A percentile compares a stretch with the other conserved stretches of the same genome.
Conservation (phyloP, 2,113 vertebrate species). For the Pseudopipra pipra region DNA sequence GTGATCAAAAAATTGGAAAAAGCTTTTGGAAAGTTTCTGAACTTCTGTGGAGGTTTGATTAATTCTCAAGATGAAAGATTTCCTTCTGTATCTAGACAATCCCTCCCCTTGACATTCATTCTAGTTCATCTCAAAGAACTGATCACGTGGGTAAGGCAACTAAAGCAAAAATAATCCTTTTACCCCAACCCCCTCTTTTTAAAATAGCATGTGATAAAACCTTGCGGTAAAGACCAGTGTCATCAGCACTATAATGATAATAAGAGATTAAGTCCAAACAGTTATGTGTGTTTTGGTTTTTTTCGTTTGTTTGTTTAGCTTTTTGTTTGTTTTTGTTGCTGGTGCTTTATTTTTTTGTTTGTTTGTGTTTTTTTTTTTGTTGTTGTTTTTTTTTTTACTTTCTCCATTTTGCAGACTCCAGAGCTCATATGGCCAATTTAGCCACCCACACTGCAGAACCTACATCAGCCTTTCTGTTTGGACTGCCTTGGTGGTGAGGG, state of each 20-base stretch:
- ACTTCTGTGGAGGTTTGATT: neutral
- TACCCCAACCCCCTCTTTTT: accelerated
- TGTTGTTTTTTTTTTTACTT: neutral
- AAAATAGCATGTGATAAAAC: neutral
- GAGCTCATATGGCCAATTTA: neutral
- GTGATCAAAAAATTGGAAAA: neutral
- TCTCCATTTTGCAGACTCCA: neutral
- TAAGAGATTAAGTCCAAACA: neutral
- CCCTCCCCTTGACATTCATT: neutral
- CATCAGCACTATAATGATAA: neutral
- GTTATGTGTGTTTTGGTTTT: neutral
- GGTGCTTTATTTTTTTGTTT: neutral
- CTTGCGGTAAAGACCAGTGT: neutral
- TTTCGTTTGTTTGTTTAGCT: neutral
- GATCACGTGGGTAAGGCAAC: neutral
- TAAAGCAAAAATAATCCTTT: neutral
- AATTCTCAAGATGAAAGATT: neutral
- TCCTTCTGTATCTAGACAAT: neutral
- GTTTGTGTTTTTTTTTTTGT: neutral
- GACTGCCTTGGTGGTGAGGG: neutral
- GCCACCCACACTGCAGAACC: neutral
- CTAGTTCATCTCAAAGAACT: neutral
- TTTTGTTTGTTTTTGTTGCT: neutral
- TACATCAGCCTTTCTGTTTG: neutral
- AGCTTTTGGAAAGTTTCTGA: neutral